Base-by-base conservation (phyloP, 2,113 vertebrate species). In the Talpa occidentalis region DNA sequence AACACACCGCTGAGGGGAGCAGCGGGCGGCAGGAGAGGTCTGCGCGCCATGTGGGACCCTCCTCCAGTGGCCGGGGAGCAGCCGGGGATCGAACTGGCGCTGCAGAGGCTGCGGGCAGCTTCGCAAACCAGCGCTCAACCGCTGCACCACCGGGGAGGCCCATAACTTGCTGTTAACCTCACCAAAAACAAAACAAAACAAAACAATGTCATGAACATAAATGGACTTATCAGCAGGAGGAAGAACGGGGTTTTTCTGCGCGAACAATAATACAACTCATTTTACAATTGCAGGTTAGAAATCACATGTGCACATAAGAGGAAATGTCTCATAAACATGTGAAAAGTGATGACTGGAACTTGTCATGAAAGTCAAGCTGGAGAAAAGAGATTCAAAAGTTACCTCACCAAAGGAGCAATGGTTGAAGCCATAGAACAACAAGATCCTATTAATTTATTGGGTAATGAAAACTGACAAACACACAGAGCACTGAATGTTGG, bases 131-230 rank as follows among this genome's bases (percentile, higher is more conserved):
- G n/a, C n/a, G n/a, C n/a, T n/a, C n/a, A n/a, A n/a, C n/a, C n/a
- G n/a, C n/a, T n/a, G n/a, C n/a, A n/a, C n/a, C n/a, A n/a, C n/a
- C n/a, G n/a, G n/a, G n/a, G n/a, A n/a, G n/a, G n/a, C n/a, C n/a
- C n/a, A 56, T 8, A 60, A 22, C 12, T 21, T 3, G 3, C 10
- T 35, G n/a, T 76, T 69, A 95, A n/a, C n/a, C n/a, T n/a, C n/a
- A n/a, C n/a, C n/a, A n/a, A n/a, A n/a, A 84, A 7, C 40, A 94
- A 24, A 70, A 44, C 78, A 85, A 91, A 40, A 88, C 74, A 87
- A 62, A 2, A 54, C 37, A 56, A 22, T 24, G 35, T 22, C 10
- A 22, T 24, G 17, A 79, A 40, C 66, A 81, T 7, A 90, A 64
- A n/a, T 10, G n/a, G 19, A 42, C 62, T 90, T 76, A 12, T 7